A percentile compares a stretch with the other conserved stretches of the same genome.
Conservation (phyloP, 2,888 invertebrate species). For the Drosophila monieri region DNA sequence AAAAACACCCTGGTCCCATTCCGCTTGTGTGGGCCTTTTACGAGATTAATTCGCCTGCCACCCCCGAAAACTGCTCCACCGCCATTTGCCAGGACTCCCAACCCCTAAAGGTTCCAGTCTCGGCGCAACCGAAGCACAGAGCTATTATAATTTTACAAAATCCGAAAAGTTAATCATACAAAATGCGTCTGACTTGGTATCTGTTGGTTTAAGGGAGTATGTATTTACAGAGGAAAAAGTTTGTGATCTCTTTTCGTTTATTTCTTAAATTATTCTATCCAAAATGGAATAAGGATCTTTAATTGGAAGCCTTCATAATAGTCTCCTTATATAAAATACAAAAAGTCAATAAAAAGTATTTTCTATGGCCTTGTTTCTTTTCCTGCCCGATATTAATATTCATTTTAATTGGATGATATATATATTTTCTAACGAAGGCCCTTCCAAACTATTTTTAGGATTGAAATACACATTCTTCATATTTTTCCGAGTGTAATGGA, state of each 20-base stretch:
- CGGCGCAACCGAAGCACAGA: slow-evolving; percentile 23
- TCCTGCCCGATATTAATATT: too few species aligned
- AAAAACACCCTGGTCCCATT: slow-evolving; percentile 37
- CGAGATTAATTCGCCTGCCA: slow-evolving; percentile 74
- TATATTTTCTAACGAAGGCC: too few species aligned
- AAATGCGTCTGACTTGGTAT: slow-evolving; percentile 44
- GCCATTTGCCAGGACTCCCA: slow-evolving; percentile 62
- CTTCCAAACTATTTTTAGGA: not conserved
- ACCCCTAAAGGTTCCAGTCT: not conserved
- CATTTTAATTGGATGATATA: too few species aligned
- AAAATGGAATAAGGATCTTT: too few species aligned
- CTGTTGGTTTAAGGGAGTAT: slow-evolving; percentile 2
- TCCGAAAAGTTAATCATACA: slow-evolving; percentile 74
- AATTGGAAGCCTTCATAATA: too few species aligned
- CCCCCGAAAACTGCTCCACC: slow-evolving; percentile 47
- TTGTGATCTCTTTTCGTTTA: not conserved
- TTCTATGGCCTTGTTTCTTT: too few species aligned
- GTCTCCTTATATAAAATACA: too few species aligned
- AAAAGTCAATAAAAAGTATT: too few species aligned
- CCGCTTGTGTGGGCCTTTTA: slow-evolving; percentile 63
- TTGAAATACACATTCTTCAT: not conserved
- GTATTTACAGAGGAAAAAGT: not conserved
- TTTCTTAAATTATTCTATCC: too few species aligned
- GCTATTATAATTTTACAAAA: slow-evolving; percentile 73
- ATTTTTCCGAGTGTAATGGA: slow-evolving; percentile 16